phyloP scores from a whole-genome alignment of 2,888 invertebrate species.

The Polydrusus tereticollis region DNA sequence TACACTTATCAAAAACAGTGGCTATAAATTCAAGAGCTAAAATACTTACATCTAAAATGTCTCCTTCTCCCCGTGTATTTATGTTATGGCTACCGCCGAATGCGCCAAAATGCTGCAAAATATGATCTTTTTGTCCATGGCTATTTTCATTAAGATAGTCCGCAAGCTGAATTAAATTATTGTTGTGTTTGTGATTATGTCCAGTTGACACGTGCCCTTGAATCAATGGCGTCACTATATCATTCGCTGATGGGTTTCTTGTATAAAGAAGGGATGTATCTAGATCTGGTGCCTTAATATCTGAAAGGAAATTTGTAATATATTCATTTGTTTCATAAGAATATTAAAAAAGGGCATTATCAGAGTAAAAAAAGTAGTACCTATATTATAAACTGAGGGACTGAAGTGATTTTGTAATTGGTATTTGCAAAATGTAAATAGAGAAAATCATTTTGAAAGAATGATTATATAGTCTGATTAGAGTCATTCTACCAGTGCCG shows the following conservation, averaged over 20 bases:
- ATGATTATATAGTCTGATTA: too few species aligned
- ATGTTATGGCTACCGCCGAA: background rate
- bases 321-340: too few species aligned
- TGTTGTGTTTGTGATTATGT: conserved; percentile 15
- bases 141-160: conserved; percentile 20
- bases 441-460: too few species aligned
- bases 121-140: background rate
- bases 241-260: background rate
- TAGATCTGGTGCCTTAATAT: conserved; percentile 24
- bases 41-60: conserved; percentile 18
- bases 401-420: too few species aligned
- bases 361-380: too few species aligned
- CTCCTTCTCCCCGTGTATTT: background rate
- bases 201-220: conserved; percentile 8
- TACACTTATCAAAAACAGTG: too few species aligned
- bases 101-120: background rate
- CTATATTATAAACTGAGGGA: too few species aligned
- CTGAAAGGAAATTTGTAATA: conserved; percentile 7
- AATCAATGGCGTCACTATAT: conserved; percentile 24
- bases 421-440: too few species aligned
- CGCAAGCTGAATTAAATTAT: conserved; percentile 13
- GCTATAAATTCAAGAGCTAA: background rate
- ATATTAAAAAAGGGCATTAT: background rate
- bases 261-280: conserved; percentile 21
- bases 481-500: too few species aligned